Conservation (phyloP, 2,888 invertebrate genomes). For the Lacanobia wlatinum region DNA sequence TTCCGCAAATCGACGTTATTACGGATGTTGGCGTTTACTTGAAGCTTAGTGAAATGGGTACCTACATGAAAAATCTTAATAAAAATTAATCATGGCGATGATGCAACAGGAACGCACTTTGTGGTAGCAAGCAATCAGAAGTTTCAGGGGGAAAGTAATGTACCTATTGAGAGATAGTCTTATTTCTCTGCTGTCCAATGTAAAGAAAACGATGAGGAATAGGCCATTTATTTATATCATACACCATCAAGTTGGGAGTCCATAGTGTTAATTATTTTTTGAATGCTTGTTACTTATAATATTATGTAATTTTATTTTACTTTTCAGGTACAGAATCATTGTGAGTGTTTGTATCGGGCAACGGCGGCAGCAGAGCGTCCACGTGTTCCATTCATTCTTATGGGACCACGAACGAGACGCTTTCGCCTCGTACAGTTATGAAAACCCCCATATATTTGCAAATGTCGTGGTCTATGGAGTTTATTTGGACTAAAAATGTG, state of each 20-base stretch:
- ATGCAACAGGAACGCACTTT: not conserved
- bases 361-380: constrained; percentile 92
- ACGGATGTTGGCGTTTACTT: not conserved
- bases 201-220: not conserved
- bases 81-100: not conserved
- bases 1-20: not conserved
- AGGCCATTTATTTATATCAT: not conserved
- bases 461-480: constrained; percentile 92
- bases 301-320: not conserved
- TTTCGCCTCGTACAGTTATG: constrained; percentile 91
- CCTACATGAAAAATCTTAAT: not conserved
- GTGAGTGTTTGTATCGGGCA: constrained; percentile 92
- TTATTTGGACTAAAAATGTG: constrained; percentile 92
- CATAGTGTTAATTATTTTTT: too few relatives aligned
- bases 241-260: not conserved
- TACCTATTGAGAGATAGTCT: not conserved
- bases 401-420: constrained; percentile 93
- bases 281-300: too few relatives aligned
- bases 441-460: constrained; percentile 92
- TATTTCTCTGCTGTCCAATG: not conserved
- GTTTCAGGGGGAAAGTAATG: not conserved
- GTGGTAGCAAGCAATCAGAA: not conserved
- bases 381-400: constrained; percentile 91
- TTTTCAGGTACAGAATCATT: constrained; percentile 92
- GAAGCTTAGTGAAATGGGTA: not conserved